A percentile compares a stretch with the other conserved stretches of the same genome.
phyloP scores from a whole-genome alignment of 2,113 vertebrate genomes.

The Oenanthe melanoleuca region DNA sequence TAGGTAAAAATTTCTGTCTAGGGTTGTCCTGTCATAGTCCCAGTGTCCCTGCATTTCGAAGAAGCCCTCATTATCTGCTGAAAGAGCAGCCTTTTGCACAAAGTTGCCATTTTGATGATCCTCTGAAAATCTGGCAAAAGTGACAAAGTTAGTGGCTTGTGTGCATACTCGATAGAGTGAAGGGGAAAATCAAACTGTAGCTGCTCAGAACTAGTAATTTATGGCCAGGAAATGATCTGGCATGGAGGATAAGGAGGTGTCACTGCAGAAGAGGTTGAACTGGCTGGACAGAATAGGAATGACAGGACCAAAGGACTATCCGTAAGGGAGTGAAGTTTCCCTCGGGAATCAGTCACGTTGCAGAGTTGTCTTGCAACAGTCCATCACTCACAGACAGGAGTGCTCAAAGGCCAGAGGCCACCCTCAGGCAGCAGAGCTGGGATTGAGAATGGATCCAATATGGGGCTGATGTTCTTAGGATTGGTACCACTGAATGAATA shows the following conservation, averaged over 20 bases:
- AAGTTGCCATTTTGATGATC: neutral
- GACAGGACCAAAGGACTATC: neutral
- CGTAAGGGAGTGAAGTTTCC: neutral
- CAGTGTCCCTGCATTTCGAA: neutral
- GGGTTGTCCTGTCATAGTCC: neutral
- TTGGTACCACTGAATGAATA: rapidly evolving
- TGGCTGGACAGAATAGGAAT: neutral
- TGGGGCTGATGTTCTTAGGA: rapidly evolving
- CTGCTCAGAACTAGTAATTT: neutral
- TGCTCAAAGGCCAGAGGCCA: too few relatives aligned
- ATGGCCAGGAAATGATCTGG: neutral
- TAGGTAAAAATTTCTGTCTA: neutral
- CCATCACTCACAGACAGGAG: rapidly evolving
- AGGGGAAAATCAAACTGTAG: neutral
- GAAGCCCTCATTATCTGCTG: neutral
- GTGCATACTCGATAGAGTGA: neutral
- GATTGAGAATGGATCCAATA: neutral
- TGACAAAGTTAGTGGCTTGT: neutral
- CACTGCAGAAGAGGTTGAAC: rapidly evolving
- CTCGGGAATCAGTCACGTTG: rapidly evolving
- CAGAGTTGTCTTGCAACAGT: neutral
- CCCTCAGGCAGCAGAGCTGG: neutral
- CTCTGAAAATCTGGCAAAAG: neutral
- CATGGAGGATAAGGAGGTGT: neutral
- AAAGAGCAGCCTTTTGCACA: neutral